phyloP scores from a whole-genome alignment of 2,113 vertebrate genomes.

The Miniopterus natalensis region DNA sequence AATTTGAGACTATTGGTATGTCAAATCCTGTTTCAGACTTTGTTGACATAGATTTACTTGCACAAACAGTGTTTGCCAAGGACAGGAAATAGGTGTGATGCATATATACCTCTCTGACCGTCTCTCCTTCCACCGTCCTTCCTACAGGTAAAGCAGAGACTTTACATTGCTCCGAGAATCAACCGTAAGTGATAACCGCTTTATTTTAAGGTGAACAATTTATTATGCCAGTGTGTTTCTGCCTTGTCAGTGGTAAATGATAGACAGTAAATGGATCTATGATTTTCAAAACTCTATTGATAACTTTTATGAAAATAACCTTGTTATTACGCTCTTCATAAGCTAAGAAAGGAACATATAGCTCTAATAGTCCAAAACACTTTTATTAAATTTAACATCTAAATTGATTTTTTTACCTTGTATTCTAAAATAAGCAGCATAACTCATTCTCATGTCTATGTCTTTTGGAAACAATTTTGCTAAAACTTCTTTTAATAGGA shows the following conservation, averaged over 20 bases:
- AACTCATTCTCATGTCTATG: background rate
- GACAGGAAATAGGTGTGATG: slow-evolving; percentile 70
- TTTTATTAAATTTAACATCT: background rate
- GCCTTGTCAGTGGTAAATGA: background rate
- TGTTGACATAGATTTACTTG: slow-evolving; percentile 74
- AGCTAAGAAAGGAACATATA: background rate
- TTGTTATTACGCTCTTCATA: background rate
- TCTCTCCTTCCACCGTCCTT: background rate
- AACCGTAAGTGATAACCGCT: slow-evolving; percentile 59
- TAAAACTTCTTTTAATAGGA: background rate
- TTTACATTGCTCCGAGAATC: background rate
- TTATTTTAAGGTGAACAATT: slow-evolving; percentile 2
- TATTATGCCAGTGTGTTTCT: background rate
- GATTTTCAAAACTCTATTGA: background rate
- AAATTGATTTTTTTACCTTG: background rate
- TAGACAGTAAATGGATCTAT: background rate
- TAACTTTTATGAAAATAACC: background rate
- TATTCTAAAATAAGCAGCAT: background rate
- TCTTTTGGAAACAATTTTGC: background rate
- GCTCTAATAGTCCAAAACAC: background rate
- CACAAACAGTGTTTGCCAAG: slow-evolving; percentile 52
- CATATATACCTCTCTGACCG: slow-evolving; percentile 53
- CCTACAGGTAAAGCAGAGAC: background rate
- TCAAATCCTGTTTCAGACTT: slow-evolving; percentile 65
- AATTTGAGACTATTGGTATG: slow-evolving; percentile 54